Evolutionary conservation across 2,113 vertebrate species (phyloP).

Genomic region (Phylloscopus whistleri): DNA sequence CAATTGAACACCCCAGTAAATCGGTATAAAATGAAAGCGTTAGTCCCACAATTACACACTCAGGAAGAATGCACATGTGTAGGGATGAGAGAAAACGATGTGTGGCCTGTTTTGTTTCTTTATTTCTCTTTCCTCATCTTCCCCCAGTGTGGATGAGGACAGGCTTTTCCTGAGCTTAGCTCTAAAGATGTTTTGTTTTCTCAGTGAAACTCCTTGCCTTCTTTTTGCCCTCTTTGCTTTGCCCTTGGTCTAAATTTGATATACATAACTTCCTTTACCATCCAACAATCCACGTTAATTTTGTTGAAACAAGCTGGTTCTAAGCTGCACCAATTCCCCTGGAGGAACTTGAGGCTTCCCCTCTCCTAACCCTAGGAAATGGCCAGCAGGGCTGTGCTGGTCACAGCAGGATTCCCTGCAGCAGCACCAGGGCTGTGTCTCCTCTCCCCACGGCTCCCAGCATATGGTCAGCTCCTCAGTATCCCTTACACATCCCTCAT

Average conservation of each 20-base stretch:
- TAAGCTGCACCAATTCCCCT: not conserved
- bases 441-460: rapidly evolving
- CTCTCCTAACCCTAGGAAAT: not conserved
- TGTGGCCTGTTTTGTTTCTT: not conserved
- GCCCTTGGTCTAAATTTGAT: not conserved
- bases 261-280: not conserved
- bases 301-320: not conserved
- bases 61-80: not conserved
- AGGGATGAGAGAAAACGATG: not conserved
- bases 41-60: not conserved
- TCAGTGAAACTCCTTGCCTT: not conserved
- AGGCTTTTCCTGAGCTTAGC: not conserved
- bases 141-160: not conserved
- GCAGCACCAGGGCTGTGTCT: not conserved
- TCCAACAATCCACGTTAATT: not conserved
- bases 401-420: not conserved
- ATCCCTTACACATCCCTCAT: not conserved
- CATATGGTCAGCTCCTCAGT: not conserved
- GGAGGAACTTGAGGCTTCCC: not conserved
- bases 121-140: not conserved
- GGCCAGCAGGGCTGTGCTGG: not conserved
- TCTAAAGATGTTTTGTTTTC: not conserved
- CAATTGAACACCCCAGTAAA: not conserved
- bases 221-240: not conserved
- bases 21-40: rapidly evolving